These are phyloP conservation scores for Allolobophora icterica DNA, from an alignment of 2,888 invertebrate genomes.

Conservation along the genomic window DNA sequence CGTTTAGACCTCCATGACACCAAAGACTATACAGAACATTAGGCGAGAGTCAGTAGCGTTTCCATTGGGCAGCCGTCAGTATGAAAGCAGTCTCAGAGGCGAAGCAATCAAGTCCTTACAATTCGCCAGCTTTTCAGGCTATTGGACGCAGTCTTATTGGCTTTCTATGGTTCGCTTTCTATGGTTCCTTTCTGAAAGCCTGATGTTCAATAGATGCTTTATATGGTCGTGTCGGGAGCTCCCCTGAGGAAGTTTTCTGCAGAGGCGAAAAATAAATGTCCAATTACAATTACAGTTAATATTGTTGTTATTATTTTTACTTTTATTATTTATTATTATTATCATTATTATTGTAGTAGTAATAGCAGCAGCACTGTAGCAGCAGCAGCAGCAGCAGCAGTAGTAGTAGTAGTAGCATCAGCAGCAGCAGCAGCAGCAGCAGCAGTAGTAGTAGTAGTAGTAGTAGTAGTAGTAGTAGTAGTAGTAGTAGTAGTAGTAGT, in stretches of 20 bases:
- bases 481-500: not conserved
- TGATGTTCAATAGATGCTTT: no score
- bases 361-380: conserved; percentile 18
- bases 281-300: not conserved
- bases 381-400: conserved; percentile 3
- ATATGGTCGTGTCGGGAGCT: not conserved
- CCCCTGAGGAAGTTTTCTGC: not conserved
- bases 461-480: conserved; percentile 30
- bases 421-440: conserved; percentile 9
- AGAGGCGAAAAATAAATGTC: not conserved
- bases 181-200: no score
- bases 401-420: conserved; percentile 29
- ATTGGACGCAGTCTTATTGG: not conserved
- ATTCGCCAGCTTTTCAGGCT: no score
- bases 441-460: conserved; percentile 29
- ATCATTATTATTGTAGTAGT: conserved; percentile 18
- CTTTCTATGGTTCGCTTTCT: not conserved
- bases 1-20: not conserved
- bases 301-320: not conserved
- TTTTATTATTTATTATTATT: no score
- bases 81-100: not conserved
- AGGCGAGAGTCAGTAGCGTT: no score
- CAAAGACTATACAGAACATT: not conserved
- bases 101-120: not conserved
- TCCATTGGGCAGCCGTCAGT: no score